These are phyloP conservation scores for Erebia ligea DNA, from an alignment of 2,888 invertebrate genomes.

Conservation along the genomic window DNA sequence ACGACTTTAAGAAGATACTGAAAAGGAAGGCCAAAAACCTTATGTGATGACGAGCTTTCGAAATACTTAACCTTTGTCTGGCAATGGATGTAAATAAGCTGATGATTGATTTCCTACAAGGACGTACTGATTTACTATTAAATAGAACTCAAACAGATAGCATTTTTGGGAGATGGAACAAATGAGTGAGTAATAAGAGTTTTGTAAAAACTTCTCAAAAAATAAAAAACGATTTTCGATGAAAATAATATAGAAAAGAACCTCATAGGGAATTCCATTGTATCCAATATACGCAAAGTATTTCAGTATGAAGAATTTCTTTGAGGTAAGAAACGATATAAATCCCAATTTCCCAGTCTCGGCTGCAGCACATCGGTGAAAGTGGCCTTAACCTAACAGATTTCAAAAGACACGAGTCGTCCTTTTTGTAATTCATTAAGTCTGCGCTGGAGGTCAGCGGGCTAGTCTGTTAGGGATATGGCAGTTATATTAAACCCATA, in stretches of 20 bases:
- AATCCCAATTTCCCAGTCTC: slow-evolving; percentile 5
- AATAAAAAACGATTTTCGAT: background rate
- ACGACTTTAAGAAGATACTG: too few species aligned
- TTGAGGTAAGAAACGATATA: slow-evolving; percentile 45
- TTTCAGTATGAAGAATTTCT: slow-evolving; percentile 78
- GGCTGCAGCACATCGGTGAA: background rate
- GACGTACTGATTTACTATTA: too few species aligned
- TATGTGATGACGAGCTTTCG: too few species aligned
- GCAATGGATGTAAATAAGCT: too few species aligned
- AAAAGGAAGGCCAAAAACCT: too few species aligned
- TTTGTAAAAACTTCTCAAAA: background rate
- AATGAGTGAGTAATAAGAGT: background rate
- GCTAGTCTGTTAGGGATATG: too few species aligned
- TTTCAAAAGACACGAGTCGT: background rate
- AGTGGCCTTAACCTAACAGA: background rate
- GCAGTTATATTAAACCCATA: too few species aligned
- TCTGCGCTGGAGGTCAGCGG: too few species aligned
- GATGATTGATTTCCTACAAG: too few species aligned
- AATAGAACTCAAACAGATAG: too few species aligned
- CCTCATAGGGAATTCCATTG: slow-evolving; percentile 59
- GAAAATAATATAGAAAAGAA: slow-evolving; percentile 11
- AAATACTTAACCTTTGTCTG: too few species aligned
- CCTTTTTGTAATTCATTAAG: background rate
- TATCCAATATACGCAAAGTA: slow-evolving; percentile 78
- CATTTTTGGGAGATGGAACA: background rate